Evolutionary conservation across 2,888 invertebrate species (phyloP).

Genomic region (Diarsia mendica): DNA sequence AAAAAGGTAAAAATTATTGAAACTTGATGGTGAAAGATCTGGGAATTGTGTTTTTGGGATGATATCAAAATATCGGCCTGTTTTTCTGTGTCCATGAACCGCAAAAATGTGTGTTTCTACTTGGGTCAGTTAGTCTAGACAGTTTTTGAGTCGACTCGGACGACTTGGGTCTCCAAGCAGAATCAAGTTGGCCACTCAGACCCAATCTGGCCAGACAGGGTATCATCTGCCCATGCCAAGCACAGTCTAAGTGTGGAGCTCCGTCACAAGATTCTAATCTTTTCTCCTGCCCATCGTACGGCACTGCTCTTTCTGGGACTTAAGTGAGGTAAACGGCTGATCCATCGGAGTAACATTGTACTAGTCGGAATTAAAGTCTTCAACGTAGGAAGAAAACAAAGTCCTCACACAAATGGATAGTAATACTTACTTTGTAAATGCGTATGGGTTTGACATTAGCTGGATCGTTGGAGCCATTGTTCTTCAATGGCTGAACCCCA

Average conservation of each 20-base stretch:
- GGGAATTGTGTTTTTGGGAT: not conserved
- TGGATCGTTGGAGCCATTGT: no score
- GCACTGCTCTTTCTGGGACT: no score
- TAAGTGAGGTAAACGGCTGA: not conserved
- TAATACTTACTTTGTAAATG: slow-evolving; percentile 27
- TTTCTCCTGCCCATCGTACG: not conserved
- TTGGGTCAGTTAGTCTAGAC: no score
- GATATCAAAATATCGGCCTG: not conserved
- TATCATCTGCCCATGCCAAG: not conserved
- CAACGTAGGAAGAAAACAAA: not conserved
- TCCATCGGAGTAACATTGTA: not conserved
- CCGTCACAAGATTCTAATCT: not conserved
- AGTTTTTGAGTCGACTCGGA: no score
- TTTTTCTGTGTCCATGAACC: not conserved
- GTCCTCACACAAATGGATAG: not conserved
- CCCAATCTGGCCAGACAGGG: not conserved
- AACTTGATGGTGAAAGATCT: not conserved
- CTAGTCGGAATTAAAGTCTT: not conserved
- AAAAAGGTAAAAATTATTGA: not conserved
- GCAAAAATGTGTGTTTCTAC: not conserved
- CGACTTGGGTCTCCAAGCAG: not conserved
- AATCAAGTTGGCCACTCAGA: not conserved
- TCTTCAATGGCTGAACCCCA: slow-evolving; percentile 1
- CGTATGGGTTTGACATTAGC: not conserved
- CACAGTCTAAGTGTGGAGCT: not conserved